phyloP scores from a whole-genome alignment of 2,113 vertebrate species.

The Phylloscopus trochiloides region DNA sequence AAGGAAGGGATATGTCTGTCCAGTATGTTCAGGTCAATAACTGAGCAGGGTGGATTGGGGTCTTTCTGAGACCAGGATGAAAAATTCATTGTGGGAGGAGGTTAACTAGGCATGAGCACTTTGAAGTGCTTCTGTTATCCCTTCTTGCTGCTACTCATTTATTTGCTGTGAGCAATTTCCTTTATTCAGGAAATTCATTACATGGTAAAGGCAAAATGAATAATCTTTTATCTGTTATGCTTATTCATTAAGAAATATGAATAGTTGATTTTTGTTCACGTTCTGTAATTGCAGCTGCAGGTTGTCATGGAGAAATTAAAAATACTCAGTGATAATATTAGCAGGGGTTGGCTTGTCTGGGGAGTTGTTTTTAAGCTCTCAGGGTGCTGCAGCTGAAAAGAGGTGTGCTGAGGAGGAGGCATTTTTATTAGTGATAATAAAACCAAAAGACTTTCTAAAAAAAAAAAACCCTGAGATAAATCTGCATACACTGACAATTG shows the following conservation, averaged over 20 bases:
- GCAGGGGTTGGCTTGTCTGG: not conserved
- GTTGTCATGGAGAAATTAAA: not conserved
- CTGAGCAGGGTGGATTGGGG: not conserved
- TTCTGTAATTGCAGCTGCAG: not conserved
- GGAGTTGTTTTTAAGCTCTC: not conserved
- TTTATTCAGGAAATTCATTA: conserved; percentile 4
- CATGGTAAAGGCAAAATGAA: conserved; percentile 5
- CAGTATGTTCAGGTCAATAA: not conserved
- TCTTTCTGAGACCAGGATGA: not conserved
- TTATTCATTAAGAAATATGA: conserved; percentile 20
- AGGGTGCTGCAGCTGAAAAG: not conserved
- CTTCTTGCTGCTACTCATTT: not conserved
- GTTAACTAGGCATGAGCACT: not conserved
- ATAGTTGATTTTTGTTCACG: not conserved
- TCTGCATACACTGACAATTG: not conserved
- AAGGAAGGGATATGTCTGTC: not conserved
- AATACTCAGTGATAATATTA: not conserved
- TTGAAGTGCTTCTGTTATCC: not conserved
- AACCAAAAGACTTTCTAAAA: not conserved
- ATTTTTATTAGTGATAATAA: not conserved
- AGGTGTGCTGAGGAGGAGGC: not conserved
- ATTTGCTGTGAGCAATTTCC: conserved; percentile 1
- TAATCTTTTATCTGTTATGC: not conserved
- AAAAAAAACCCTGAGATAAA: not conserved
- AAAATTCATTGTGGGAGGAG: not conserved